phyloP scores from a whole-genome alignment of 2,113 vertebrate species.

The Pelecanoides urinatrix region DNA sequence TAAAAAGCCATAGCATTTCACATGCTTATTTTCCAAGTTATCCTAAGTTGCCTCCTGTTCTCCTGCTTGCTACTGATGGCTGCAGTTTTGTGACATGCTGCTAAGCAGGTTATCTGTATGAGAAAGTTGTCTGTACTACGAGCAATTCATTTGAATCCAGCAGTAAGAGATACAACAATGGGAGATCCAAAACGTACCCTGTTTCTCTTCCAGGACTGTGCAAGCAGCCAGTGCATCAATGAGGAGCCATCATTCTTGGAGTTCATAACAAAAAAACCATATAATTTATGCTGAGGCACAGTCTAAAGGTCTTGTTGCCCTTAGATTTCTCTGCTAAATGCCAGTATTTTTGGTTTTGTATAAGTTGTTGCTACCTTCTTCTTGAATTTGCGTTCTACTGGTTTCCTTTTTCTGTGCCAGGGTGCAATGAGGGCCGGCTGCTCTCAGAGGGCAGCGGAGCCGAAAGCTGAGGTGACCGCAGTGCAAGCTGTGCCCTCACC shows the following conservation, averaged over 20 bases:
- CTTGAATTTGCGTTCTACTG: neutral
- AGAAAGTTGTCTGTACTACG: neutral
- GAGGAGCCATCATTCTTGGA: neutral
- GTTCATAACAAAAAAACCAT: neutral
- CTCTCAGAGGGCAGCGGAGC: neutral
- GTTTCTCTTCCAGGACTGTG: neutral
- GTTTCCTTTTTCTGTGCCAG: neutral
- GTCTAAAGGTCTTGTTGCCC: neutral
- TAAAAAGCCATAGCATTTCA: neutral
- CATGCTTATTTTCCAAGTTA: neutral
- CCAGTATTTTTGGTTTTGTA: neutral
- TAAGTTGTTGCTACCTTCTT: neutral
- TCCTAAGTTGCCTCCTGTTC: neutral
- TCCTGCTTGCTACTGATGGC: neutral
- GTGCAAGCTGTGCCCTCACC: neutral
- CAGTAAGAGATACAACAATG: neutral
- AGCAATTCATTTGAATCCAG: neutral
- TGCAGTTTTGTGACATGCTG: neutral
- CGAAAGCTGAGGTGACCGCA: neutral
- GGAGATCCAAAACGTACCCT: neutral
- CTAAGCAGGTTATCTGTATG: neutral
- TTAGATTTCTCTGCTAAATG: neutral
- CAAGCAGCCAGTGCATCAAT: neutral
- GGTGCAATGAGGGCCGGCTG: rapidly evolving
- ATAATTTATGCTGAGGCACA: neutral